Evolutionary conservation across 2,888 invertebrate species (phyloP).

Genomic region (Sphinx pinastri): DNA sequence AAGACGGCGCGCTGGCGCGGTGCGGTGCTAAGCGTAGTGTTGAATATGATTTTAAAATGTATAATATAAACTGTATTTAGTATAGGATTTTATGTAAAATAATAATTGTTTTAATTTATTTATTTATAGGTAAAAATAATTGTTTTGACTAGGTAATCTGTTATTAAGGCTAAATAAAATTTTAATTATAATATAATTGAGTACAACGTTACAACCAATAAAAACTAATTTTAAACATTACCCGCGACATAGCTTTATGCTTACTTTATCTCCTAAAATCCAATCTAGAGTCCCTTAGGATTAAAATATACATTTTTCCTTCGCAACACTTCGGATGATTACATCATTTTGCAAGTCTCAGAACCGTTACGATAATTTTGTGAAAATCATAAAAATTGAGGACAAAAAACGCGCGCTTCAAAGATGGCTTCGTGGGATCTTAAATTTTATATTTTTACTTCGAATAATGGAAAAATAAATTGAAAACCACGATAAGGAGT

Average conservation of each 20-base stretch:
- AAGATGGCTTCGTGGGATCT: background rate
- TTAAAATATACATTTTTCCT: conserved; percentile 27
- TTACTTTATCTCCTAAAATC: conserved; percentile 26
- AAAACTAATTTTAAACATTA: background rate
- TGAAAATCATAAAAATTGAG: conserved; percentile 11
- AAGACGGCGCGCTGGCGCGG: too few species aligned
- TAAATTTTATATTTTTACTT: background rate
- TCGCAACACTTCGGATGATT: conserved; percentile 18
- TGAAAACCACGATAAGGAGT: background rate
- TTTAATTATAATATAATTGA: too few species aligned
- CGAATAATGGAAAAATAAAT: background rate
- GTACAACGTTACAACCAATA: too few species aligned
- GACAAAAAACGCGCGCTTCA: background rate
- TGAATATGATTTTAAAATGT: too few species aligned
- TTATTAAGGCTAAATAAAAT: too few species aligned
- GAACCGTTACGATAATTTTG: conserved; percentile 8
- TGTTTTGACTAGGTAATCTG: too few species aligned
- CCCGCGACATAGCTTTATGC: conserved; percentile 5
- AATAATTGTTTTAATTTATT: too few species aligned
- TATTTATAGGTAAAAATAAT: too few species aligned
- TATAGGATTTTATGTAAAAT: too few species aligned
- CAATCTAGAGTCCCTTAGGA: conserved; percentile 23
- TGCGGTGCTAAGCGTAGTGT: too few species aligned
- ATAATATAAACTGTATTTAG: too few species aligned
- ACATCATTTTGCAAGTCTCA: conserved; percentile 13